phyloP scores from a whole-genome alignment of 92 coral and sea anemone genomes.

The Nematostella vectensis region DNA sequence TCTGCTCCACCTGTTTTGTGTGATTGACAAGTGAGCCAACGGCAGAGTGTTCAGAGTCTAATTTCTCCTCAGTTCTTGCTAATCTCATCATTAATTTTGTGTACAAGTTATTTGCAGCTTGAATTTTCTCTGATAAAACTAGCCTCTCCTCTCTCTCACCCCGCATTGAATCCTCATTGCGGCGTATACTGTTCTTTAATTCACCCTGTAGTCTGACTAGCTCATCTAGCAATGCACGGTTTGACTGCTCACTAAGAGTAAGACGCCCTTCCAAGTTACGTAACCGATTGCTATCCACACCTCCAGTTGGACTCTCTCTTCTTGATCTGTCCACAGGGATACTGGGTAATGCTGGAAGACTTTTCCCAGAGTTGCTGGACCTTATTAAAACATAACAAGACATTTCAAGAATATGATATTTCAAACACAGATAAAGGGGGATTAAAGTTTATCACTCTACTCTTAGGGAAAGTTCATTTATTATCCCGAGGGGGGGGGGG shows the following conservation, averaged over 20 bases:
- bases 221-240: conserved; percentile 88
- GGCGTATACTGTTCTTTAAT: conserved; percentile 73
- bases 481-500: too few species aligned
- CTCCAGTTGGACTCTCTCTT: conserved; percentile 34
- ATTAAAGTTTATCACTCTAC: too few species aligned
- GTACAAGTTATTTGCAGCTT: conserved; percentile 81
- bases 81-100: conserved; percentile 87
- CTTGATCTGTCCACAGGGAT: conserved; percentile 30
- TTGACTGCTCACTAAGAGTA: conserved; percentile 89
- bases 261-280: conserved; percentile 77
- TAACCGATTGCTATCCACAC: conserved; percentile 35
- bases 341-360: conserved; percentile 62
- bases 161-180: conserved; percentile 73
- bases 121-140: conserved; percentile 74
- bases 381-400: conserved; percentile 21
- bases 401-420: not conserved
- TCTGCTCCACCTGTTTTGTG: conserved; percentile 95
- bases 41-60: conserved; percentile 80
- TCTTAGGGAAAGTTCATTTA: too few species aligned
- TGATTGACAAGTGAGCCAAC: conserved; percentile 86
- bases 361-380: conserved; percentile 21
- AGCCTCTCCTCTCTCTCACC: conserved; percentile 85
- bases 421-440: not conserved
- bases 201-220: conserved; percentile 88
- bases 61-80: conserved; percentile 85